These are phyloP conservation scores for Pterocles orientalis DNA, from an alignment of 2,113 vertebrate species.

Conservation along the genomic window DNA sequence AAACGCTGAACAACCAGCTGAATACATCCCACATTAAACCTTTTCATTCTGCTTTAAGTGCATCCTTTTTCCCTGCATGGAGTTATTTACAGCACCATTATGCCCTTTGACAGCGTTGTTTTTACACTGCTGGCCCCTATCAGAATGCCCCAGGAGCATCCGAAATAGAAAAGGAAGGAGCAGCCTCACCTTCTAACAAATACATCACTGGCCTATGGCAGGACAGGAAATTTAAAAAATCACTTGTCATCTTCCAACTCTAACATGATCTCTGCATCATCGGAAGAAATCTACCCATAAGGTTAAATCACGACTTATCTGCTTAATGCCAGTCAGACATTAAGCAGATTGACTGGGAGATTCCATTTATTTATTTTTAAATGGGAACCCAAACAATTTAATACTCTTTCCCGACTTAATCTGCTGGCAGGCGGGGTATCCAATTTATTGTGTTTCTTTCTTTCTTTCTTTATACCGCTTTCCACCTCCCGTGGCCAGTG, in stretches of 20 bases:
- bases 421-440: neutral
- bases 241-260: slow-evolving; percentile 16
- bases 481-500: neutral
- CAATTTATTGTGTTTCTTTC: neutral
- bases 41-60: neutral
- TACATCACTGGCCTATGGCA: neutral
- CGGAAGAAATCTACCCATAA: slow-evolving; percentile 17
- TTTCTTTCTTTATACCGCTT: neutral
- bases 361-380: slow-evolving; percentile 53
- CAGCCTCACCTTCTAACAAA: neutral
- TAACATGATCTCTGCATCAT: neutral
- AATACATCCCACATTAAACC: neutral
- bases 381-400: slow-evolving; percentile 62
- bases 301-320: slow-evolving; percentile 61
- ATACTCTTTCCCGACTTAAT: slow-evolving; percentile 47
- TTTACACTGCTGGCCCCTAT: neutral
- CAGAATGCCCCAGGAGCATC: neutral
- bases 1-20: neutral
- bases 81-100: neutral
- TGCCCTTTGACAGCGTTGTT: neutral
- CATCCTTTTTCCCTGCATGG: neutral
- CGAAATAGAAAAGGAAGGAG: neutral
- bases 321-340: slow-evolving; percentile 47
- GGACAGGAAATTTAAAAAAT: neutral
- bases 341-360: slow-evolving; percentile 65